These are phyloP conservation scores for Cyphomyrmex costatus DNA, from an alignment of 1,140 invertebrate species.

Conservation along the genomic window DNA sequence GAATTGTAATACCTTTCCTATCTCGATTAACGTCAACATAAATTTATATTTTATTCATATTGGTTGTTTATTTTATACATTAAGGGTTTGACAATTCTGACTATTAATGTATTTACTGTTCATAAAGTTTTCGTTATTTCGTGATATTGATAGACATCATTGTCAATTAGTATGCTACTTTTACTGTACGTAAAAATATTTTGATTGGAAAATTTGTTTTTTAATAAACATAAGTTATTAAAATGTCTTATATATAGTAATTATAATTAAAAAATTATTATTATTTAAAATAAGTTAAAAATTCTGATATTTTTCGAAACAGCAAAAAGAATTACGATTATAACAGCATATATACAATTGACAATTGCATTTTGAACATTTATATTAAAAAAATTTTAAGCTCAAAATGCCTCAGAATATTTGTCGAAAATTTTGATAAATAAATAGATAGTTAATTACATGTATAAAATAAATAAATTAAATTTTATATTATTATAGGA, in stretches of 20 bases:
- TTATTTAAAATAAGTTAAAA: neutral
- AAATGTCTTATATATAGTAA: neutral
- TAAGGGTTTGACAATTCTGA: neutral
- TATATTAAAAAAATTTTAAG: no score
- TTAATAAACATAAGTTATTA: neutral
- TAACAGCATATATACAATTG: no score
- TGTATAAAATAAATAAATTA: slow-evolving; percentile 1
- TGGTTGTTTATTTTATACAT: neutral
- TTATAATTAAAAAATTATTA: neutral
- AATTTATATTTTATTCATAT: neutral
- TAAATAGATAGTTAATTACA: neutral
- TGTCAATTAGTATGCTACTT: neutral
- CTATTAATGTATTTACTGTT: neutral
- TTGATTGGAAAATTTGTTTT: neutral
- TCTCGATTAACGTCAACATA: neutral
- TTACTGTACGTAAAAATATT: neutral
- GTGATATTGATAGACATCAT: neutral
- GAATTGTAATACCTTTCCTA: neutral
- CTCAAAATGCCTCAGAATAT: no score
- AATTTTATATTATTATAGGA: neutral
- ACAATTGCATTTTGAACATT: no score
- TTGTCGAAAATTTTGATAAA: no score
- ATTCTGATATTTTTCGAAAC: no score
- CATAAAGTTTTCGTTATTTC: slow-evolving; percentile 12
- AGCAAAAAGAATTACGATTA: no score